A percentile compares a stretch with the other conserved stretches of the same genome.
Conservation (phyloP, 2,888 invertebrate species). For the Tanytarsus gracilentus region DNA sequence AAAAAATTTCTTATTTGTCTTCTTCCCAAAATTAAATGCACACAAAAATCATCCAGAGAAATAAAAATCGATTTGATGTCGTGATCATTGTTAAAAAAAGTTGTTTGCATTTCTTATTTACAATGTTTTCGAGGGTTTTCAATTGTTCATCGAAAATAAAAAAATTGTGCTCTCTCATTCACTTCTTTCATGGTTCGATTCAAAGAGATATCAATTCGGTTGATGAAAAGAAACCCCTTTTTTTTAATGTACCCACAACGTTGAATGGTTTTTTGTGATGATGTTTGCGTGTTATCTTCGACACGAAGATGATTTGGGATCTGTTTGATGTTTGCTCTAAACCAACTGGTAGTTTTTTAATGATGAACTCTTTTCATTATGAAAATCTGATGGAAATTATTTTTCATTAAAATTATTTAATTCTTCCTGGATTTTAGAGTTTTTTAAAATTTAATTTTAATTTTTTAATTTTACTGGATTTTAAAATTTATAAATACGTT, state of each 20-base stretch:
- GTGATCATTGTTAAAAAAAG: background rate
- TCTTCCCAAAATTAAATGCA: no score
- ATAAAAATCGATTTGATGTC: constrained; percentile 1
- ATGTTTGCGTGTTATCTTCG: constrained; percentile 26
- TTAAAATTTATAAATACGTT: no score
- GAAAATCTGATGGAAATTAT: no score
- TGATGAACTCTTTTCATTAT: no score
- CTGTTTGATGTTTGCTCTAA: constrained; percentile 19
- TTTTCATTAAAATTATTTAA: no score
- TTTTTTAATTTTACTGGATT: no score
- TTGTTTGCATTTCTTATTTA: constrained; percentile 11
- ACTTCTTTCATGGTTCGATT: background rate
- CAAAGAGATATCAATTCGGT: constrained; percentile 2
- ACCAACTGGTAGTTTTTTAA: background rate
- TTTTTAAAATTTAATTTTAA: no score
- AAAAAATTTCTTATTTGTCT: background rate
- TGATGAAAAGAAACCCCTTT: constrained; percentile 9
- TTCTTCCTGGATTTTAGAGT: no score
- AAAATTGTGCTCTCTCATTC: no score
- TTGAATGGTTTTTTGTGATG: constrained; percentile 3
- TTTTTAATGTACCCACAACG: constrained; percentile 12
- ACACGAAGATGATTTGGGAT: constrained; percentile 13
- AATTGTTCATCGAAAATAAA: no score
- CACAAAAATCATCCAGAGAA: background rate
- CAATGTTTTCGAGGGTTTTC: background rate